Evolutionary conservation across 1,140 invertebrate species (phyloP).

Genomic region (Drosophila truncata): DNA sequence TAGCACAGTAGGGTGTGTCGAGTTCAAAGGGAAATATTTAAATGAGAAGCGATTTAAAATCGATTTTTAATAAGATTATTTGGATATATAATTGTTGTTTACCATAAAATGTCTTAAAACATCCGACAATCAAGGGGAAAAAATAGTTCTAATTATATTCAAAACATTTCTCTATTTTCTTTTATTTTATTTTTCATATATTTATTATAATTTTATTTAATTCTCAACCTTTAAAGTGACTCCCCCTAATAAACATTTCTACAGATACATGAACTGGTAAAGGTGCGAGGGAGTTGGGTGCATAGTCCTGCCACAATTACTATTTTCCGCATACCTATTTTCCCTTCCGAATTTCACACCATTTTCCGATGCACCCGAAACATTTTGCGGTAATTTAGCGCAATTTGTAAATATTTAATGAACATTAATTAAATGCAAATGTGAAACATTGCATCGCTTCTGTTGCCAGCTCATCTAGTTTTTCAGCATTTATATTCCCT

Average conservation of each 20-base stretch:
- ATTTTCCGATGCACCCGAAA: slow-evolving; percentile 26
- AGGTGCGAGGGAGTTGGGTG: not conserved
- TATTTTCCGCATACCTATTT: not conserved
- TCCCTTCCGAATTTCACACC: slow-evolving; percentile 6
- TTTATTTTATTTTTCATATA: not conserved
- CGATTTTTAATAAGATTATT: not conserved
- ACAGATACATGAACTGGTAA: not conserved
- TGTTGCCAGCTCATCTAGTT: slow-evolving; percentile 20
- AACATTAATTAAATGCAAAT: slow-evolving; percentile 82
- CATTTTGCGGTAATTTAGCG: slow-evolving; percentile 67
- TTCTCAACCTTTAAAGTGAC: too few relatives aligned
- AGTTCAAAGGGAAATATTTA: too few relatives aligned
- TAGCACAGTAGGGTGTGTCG: slow-evolving; percentile 11
- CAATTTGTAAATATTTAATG: slow-evolving; percentile 83
- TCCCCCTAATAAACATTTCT: not conserved
- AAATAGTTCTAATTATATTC: not conserved
- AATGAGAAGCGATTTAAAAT: not conserved
- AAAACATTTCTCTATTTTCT: accelerated
- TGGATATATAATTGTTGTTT: not conserved
- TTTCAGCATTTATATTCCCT: slow-evolving; percentile 28
- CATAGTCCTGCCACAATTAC: slow-evolving; percentile 16
- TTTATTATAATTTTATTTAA: not conserved
- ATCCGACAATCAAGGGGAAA: not conserved
- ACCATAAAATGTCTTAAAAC: not conserved
- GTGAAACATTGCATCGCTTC: slow-evolving; percentile 17